Evolutionary conservation across 2,113 vertebrate genomes (phyloP).

Genomic region (Riparia riparia): DNA sequence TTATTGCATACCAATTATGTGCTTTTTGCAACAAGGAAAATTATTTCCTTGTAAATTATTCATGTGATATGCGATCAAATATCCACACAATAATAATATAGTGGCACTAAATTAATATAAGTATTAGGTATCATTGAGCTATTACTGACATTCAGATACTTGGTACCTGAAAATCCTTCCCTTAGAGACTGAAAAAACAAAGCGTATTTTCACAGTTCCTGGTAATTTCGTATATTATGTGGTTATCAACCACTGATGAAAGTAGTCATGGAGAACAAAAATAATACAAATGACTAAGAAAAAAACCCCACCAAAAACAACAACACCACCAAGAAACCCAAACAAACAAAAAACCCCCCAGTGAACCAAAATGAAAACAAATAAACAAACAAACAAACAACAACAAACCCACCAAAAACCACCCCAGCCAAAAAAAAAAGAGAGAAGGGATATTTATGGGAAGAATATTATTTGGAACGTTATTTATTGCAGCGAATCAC

Average conservation of each 20-base stretch:
- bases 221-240: neutral
- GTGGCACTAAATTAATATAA: neutral
- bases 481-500: neutral
- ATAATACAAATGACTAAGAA: neutral
- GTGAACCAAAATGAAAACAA: neutral
- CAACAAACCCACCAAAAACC: too few species aligned
- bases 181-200: neutral
- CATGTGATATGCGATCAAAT: neutral
- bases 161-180: neutral
- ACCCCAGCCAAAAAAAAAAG: neutral
- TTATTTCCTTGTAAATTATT: neutral
- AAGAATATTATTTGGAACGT: neutral
- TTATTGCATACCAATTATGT: neutral
- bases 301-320: too few species aligned
- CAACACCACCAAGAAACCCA: too few species aligned
- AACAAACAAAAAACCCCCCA: too few species aligned
- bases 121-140: neutral
- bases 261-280: neutral
- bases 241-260: neutral
- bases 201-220: neutral
- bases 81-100: neutral
- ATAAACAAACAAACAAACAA: neutral
- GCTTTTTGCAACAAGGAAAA: neutral
- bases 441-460: rapidly evolving
- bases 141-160: neutral